Evolutionary conservation across 2,797 vertebrate species (phyloP), one percentile per base, ranked within the genome.

Genomic region (Thalassophryne amazonica): DNA sequence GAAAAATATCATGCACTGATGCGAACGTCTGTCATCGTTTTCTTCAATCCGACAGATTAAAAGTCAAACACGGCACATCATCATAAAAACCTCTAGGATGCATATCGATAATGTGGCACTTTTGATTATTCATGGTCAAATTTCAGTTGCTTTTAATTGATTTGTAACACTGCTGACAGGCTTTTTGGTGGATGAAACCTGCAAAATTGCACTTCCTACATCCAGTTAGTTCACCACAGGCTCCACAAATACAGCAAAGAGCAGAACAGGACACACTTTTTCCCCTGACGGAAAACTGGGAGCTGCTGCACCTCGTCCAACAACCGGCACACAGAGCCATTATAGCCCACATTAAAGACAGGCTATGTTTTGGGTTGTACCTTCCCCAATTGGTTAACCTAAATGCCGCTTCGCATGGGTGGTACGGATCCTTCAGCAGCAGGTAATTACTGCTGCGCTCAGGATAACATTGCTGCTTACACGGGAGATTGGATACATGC

Each of bases 341-440:
- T 49, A 47, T 25, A 72, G 40, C 10, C 64, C 68, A 66, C 70
- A 57, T 60, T 27, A 53, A 69, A 48, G 64, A 37, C 3, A 10
- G 25, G 22, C 60, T 42, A 30, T 9, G 51, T 35, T 55, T 56
- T 35, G 30, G 41, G 40, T 69, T 74, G 63, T 68, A 59, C 31
- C 61, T 61, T 61, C 54, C 35, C 59, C 30, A 51, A n/a, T 22
- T 23, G 47, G 50, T 71, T 32, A 34, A 66, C 46, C 55, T 60
- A 45, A 53, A 46, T 49, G 52, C 38, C 8, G 42, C 57, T 54
- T 30, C 30, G 53, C 61, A 70, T 60, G 73, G 78, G 65, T 72
- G 63, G 78, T 46, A 46, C 39, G 27, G 63, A 78, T 85, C 80
- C 52, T 68, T 87, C 78, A 83, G 69, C 80, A 58, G 66, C 63